Evolutionary conservation across 2,888 invertebrate species (phyloP), one percentile per base, ranked within the genome.

Genomic region (Athetis lepigone): DNA sequence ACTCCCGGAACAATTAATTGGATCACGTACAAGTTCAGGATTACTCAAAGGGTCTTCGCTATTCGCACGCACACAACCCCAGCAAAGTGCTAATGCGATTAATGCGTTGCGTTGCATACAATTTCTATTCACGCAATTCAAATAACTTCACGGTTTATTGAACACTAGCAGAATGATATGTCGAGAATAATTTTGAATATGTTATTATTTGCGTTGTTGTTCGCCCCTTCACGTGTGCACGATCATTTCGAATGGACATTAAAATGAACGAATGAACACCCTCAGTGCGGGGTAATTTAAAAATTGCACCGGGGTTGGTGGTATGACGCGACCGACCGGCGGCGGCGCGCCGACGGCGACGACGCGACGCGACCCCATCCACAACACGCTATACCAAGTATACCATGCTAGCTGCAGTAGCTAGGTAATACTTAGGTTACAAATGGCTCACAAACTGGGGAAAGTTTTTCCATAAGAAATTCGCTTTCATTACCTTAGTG

Each of bases 121-220:
- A 89, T 91, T 91, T 89, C 90, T 87, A 89, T 86, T 88, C 91
- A 89, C 86, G 90, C 90, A 88, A 89, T 86, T 85, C 86, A 83
- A 89, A 92, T 91, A 91, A 85, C 90, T 89, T 90, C 87, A 88
- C 89, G 88, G 88, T 88, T 88, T 89, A 91, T 88, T 91, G 87
- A 90, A 83, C 89, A 89, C 50, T 57, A 76, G 79, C 75, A 81
- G 83, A 87, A 90, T 87, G 85, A 88, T 87, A 88, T 81, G 86
- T 80, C 76, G 75, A 76, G 87, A 88, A 89, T 88, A 85, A 85
- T 87, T 84, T 85, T 85, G 84, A 87, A 89, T 89, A 86, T 85
- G 64, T 88, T 86, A 87, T 84, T 86, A 84, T 83, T 78, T 77
- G 71, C 75, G 82, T 85, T 72, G 82, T 77, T 76, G 76, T 84